A percentile compares a stretch with the other conserved stretches of the same genome.
phyloP scores from a whole-genome alignment of 2,797 vertebrate species.

The Orestias chungarensis region DNA sequence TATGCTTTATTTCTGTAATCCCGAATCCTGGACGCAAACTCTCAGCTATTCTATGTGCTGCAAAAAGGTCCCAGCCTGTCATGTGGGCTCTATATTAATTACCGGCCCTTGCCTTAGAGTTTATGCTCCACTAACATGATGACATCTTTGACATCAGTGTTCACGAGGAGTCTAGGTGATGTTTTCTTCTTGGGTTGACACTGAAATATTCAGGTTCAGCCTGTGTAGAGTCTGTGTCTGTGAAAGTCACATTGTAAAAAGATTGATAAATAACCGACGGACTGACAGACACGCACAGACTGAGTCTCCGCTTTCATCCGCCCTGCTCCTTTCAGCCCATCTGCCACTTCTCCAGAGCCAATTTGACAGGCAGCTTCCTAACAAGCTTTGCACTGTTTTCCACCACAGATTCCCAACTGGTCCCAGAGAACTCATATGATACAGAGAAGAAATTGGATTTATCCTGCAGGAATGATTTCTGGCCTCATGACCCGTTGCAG shows the following conservation, averaged over 20 bases:
- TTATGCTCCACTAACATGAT: constrained; percentile 37
- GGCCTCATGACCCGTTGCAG: constrained; percentile 53
- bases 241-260: constrained; percentile 29
- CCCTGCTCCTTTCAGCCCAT: constrained; percentile 61
- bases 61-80: constrained; percentile 32
- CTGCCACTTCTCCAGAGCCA: constrained; percentile 63
- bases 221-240: constrained; percentile 34
- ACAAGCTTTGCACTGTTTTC: constrained; percentile 65
- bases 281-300: constrained; percentile 33
- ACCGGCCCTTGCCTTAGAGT: constrained; percentile 29
- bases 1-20: constrained; percentile 51
- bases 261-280: constrained; percentile 50
- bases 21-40: constrained; percentile 29
- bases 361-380: constrained; percentile 70
- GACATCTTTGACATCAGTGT: constrained; percentile 42
- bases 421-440: constrained; percentile 61
- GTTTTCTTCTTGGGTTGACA: constrained; percentile 40
- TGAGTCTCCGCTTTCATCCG: constrained; percentile 43
- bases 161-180: constrained; percentile 12
- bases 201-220: constrained; percentile 47
- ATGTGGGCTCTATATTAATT: constrained; percentile 63
- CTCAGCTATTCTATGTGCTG: constrained; percentile 29
- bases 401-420: constrained; percentile 56
- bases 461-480: constrained; percentile 61
- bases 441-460: constrained; percentile 47